Evolutionary conservation across 2,888 invertebrate species (phyloP).

Genomic region (Mythimna impura): DNA sequence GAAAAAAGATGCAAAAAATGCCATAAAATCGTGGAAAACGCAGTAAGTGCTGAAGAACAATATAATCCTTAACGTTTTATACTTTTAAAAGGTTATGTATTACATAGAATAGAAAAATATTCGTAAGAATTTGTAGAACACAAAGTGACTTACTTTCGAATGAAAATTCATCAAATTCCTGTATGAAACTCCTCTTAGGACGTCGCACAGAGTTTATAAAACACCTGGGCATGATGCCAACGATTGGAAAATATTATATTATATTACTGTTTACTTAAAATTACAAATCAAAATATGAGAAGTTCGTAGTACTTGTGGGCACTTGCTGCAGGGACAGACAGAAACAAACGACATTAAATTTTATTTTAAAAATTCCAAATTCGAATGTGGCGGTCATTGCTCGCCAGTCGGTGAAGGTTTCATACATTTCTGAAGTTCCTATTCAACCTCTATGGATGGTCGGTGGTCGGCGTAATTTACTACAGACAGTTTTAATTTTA

Average conservation of each 20-base stretch:
- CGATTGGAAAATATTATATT: constrained; percentile 51
- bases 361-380: constrained; percentile 83
- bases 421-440: constrained; percentile 48
- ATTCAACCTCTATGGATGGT: constrained; percentile 39
- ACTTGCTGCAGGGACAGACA: constrained; percentile 84
- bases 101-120: constrained; percentile 36
- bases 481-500: neutral
- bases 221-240: constrained; percentile 83
- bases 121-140: constrained; percentile 48
- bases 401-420: constrained; percentile 74
- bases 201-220: constrained; percentile 82
- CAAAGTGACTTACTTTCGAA: constrained; percentile 78
- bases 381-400: constrained; percentile 72
- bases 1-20: constrained; percentile 25
- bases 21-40: neutral
- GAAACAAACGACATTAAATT: constrained; percentile 81
- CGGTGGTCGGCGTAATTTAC: neutral
- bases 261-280: constrained; percentile 60
- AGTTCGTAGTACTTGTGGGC: constrained; percentile 80
- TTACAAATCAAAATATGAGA: constrained; percentile 65
- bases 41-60: constrained; percentile 13
- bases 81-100: constrained; percentile 10
- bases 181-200: constrained; percentile 76
- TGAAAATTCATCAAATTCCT: constrained; percentile 76
- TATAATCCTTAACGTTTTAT: constrained; percentile 18